A percentile compares a stretch with the other conserved stretches of the same genome.
phyloP scores from a whole-genome alignment of 2,113 vertebrate genomes.

The Ornithorhynchus anatinus region DNA sequence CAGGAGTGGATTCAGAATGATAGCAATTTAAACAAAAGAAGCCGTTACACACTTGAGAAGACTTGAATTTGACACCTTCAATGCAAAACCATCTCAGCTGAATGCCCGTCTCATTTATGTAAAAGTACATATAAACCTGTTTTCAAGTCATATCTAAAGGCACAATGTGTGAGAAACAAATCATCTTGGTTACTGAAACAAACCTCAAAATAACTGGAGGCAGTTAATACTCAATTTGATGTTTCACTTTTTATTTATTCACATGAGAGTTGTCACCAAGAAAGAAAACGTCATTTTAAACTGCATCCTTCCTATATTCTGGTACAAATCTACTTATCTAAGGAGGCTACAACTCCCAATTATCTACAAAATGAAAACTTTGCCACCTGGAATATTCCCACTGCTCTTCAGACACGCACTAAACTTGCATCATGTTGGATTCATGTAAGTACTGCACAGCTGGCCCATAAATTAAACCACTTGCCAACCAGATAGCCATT shows the following conservation, averaged over 20 bases:
- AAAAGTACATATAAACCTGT: constrained; percentile 30
- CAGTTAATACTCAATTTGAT: constrained; percentile 40
- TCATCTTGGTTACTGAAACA: constrained; percentile 10
- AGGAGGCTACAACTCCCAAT: not conserved
- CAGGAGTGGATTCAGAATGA: not conserved
- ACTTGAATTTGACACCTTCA: constrained; percentile 6
- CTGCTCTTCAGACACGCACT: not conserved
- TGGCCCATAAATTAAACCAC: too few relatives aligned
- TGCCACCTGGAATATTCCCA: not conserved
- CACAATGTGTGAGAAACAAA: constrained; percentile 49
- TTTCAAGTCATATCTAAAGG: constrained; percentile 36
- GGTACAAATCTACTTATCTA: not conserved
- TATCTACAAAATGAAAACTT: not conserved
- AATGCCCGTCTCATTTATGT: constrained; percentile 11
- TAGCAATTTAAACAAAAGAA: constrained; percentile 6
- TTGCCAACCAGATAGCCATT: too few relatives aligned
- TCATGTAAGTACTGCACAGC: not conserved
- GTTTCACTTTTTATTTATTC: too few relatives aligned
- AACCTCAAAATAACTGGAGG: constrained; percentile 41
- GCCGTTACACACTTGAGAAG: constrained; percentile 30
- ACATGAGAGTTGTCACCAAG: constrained; percentile 21
- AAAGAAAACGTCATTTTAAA: constrained; percentile 15
- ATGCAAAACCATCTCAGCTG: not conserved
- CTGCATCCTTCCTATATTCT: not conserved
- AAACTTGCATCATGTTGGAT: not conserved